Evolutionary conservation across 2,797 vertebrate genomes (phyloP).

Genomic region (Pangasius krempfi): DNA sequence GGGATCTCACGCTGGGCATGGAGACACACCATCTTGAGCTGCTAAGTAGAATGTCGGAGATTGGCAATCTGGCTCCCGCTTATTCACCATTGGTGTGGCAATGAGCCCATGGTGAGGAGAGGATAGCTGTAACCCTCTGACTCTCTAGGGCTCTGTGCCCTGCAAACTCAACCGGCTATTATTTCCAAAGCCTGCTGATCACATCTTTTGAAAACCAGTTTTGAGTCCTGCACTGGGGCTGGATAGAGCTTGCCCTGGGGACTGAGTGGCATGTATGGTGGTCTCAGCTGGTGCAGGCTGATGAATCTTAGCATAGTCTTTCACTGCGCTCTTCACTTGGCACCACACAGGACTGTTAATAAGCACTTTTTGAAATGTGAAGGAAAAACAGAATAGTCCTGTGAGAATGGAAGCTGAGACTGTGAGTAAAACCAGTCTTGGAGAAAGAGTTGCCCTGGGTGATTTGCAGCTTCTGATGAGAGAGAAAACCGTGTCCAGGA

Average conservation of each 20-base stretch:
- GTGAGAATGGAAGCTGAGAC: background rate
- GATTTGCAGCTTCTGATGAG: background rate
- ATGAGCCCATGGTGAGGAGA: constrained; percentile 49
- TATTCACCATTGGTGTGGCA: constrained; percentile 52
- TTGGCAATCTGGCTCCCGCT: constrained; percentile 56
- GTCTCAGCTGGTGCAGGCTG: constrained; percentile 33
- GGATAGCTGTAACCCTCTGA: constrained; percentile 49
- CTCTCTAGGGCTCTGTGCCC: constrained; percentile 50
- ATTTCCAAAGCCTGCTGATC: constrained; percentile 47
- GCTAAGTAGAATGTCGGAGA: constrained; percentile 51
- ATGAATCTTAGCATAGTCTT: constrained; percentile 39
- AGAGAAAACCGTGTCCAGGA: background rate
- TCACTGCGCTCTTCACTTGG: constrained; percentile 16
- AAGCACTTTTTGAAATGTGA: constrained; percentile 12
- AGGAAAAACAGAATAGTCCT: constrained; percentile 1
- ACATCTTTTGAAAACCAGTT: constrained; percentile 38
- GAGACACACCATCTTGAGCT: constrained; percentile 54
- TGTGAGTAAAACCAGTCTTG: background rate
- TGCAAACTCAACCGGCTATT: constrained; percentile 47
- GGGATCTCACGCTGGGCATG: constrained; percentile 48
- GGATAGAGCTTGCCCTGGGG: constrained; percentile 15
- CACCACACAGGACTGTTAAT: constrained; percentile 30
- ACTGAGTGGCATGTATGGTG: constrained; percentile 31
- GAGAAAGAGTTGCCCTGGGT: background rate
- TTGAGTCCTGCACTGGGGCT: constrained; percentile 23